Evolutionary conservation across 1,140 invertebrate species (phyloP), one percentile per base, ranked within the genome.

Genomic region (Gonatopus flavifemur): DNA sequence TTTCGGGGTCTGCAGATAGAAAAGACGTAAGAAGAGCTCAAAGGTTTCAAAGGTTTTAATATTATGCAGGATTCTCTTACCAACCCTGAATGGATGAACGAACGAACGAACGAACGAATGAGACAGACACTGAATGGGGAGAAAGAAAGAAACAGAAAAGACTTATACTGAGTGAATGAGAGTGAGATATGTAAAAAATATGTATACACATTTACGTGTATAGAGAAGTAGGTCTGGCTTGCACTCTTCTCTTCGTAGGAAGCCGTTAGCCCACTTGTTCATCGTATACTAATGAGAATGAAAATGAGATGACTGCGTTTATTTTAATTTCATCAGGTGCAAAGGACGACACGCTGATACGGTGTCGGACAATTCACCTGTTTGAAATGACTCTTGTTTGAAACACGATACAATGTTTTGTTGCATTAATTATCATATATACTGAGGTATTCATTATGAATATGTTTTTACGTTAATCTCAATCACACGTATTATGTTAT

Each of bases 291-390:
- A 71, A 75, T 75, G 71, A 74, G 67, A 62, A 70, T 74, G 72
- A 74, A 74, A 75, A 76, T 74, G 66, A 77, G 66, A 74, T 66
- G 70, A 69, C 55, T 69, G 64, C 63, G 64, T 70, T 74, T 71
- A 74, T 74, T 77, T 73, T 66, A 73, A 74, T 76, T 74, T 72
- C 57, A 64, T 76, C 72, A 74, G 72, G 71, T 77, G 70, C 64
- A 67, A 61, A 64, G 59, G 48, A 61, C 61, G 47, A 52, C 30
- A n/a, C n/a, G n/a, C n/a, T n/a, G n/a, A n/a, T n/a, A n/a, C n/a
- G n/a, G n/a, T n/a, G n/a, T n/a, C n/a, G n/a, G n/a, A n/a, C n/a
- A n/a, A n/a, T n/a, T n/a, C n/a, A n/a, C n/a, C n/a, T n/a, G n/a
- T n/a, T n/a, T n/a, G n/a, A n/a, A n/a, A n/a, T n/a, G n/a, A n/a